Conservation (phyloP, 2,113 vertebrate species). For the Monarcha castaneiventris region DNA sequence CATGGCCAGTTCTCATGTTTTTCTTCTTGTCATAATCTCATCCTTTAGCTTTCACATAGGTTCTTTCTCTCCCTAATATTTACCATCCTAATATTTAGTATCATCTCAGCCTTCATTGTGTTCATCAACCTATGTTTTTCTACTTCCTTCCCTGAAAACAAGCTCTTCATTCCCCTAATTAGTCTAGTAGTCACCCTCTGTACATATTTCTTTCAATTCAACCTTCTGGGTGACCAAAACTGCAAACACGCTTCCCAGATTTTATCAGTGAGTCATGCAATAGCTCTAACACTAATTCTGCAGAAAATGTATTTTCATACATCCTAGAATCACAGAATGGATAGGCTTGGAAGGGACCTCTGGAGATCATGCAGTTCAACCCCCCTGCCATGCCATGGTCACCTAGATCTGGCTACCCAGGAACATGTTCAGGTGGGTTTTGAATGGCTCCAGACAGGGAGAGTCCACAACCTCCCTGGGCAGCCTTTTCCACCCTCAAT, state of each 20-base stretch:
- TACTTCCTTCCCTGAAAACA: neutral
- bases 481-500: neutral
- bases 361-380: neutral
- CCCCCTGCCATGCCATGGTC: fast-evolving
- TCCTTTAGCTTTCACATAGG: neutral
- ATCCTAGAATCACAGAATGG: neutral
- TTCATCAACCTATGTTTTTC: neutral
- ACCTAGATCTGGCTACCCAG: neutral
- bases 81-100: neutral
- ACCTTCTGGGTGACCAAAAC: neutral
- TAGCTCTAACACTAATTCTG: neutral
- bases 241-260: neutral
- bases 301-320: neutral
- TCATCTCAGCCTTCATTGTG: neutral
- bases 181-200: neutral
- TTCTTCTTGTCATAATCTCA: neutral
- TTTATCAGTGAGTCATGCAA: neutral
- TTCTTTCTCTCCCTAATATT: neutral
- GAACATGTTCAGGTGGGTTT: fast-evolving
- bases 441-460: neutral
- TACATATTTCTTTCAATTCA: neutral
- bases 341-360: neutral
- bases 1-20: neutral
- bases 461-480: neutral
- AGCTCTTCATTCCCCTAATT: neutral